Conservation (phyloP, 2,888 invertebrate genomes). For the Eustalomyia histrio region DNA sequence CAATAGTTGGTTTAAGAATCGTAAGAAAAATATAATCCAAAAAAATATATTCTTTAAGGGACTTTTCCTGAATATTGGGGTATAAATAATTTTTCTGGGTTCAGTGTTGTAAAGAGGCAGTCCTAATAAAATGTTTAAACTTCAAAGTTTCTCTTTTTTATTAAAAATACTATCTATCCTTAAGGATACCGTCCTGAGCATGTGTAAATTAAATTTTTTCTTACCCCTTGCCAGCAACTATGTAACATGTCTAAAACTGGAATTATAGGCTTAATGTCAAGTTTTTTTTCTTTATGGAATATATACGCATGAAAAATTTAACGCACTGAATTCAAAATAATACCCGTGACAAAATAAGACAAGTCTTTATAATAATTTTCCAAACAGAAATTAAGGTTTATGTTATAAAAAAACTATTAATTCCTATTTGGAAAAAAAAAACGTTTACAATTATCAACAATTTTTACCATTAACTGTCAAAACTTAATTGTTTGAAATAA, state of each 20-base stretch:
- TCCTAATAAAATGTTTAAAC: too few species aligned
- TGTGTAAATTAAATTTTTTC: neutral
- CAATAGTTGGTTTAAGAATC: too few species aligned
- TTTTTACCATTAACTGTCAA: slow-evolving; percentile 5
- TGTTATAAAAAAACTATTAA: slow-evolving; percentile 21
- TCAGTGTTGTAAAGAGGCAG: too few species aligned
- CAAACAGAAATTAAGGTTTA: slow-evolving; percentile 24
- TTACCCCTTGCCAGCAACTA: neutral
- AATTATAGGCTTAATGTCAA: slow-evolving; percentile 54
- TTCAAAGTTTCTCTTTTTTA: too few species aligned
- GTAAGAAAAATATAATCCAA: too few species aligned
- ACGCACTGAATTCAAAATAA: neutral
- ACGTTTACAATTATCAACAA: neutral
- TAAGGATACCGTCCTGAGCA: slow-evolving; percentile 5
- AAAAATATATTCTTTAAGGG: too few species aligned
- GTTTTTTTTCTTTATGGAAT: slow-evolving; percentile 46
- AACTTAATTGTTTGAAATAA: slow-evolving; percentile 3
- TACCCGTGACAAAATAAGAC: slow-evolving; percentile 5
- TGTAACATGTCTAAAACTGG: slow-evolving; percentile 23
- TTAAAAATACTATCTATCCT: too few species aligned
- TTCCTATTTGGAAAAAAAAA: slow-evolving; percentile 26
- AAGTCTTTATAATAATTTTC: neutral
- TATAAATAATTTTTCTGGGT: too few species aligned
- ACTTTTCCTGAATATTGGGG: too few species aligned
- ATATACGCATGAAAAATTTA: neutral